Evolutionary conservation across 2,888 invertebrate species (phyloP), one percentile per base, ranked within the genome.

Genomic region (Mythimna impura): DNA sequence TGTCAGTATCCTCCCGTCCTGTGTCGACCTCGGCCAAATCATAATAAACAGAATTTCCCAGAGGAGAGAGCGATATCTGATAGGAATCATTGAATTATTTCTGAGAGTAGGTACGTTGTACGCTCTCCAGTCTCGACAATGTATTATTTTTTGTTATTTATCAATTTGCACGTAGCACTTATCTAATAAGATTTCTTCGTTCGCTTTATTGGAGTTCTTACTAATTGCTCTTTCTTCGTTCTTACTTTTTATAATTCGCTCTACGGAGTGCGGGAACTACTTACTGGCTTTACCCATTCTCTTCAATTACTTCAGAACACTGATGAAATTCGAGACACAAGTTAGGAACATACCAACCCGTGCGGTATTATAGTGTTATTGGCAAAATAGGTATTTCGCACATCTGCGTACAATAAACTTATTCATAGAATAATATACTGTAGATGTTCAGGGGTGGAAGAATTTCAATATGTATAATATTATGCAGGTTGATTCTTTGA

Each of bases 401-500:
- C 89, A 90, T 90, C 86, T 87, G 86, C 78, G 85, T 81, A 87
- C 87, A 86, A 89, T 90, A 92, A 93, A 92, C 89, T 91, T 94
- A 94, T 95, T 94, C 94, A 95, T 95, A 92, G 93, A 92, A 93
- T 93, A 92, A 94, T 93, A 93, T 92, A 93, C 91, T 88, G 88
- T 90, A 88, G 89, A 91, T 93, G 91, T 93, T 93, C 90, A 89
- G 91, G 91, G 91, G 91, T 90, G 91, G 92, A 94, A 93, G 94
- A 95, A 94, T 95, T 95, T 95, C 94, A 95, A 95, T 95, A 95
- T 95, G 93, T 95, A 94, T 95, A 94, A 95, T 94, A 93, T 94
- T 94, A 96, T 95, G 94, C 95, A 94, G 95, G 94, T 94, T 95
- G 94, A 95, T 95, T 95, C 95, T 95, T 94, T 93, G 95, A 94